A percentile compares a stretch with the other conserved stretches of the same genome.
Conservation (phyloP, 1,140 invertebrate species). For the Ceratina calcarata region DNA sequence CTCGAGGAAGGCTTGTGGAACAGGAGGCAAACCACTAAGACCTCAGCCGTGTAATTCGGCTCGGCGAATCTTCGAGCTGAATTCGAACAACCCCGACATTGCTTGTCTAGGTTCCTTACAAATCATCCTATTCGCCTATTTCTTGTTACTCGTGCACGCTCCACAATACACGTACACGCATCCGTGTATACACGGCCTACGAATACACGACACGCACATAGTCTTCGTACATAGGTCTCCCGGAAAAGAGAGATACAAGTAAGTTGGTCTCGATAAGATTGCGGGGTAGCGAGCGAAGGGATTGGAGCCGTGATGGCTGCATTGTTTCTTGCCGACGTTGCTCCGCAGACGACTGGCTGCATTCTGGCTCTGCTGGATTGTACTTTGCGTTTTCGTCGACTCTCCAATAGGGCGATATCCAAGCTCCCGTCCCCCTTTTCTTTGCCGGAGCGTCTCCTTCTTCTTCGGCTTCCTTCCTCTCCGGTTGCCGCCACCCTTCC, state of each 20-base stretch:
- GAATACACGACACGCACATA: background rate
- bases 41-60: slow-evolving; percentile 22
- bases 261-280: slow-evolving; percentile 59
- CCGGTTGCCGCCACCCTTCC: background rate
- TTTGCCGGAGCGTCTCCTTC: slow-evolving; percentile 18
- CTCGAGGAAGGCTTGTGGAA: background rate
- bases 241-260: slow-evolving; percentile 34
- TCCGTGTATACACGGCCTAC: background rate
- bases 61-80: slow-evolving; percentile 3
- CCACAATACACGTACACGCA: background rate
- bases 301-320: slow-evolving; percentile 68
- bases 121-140: slow-evolving; percentile 42
- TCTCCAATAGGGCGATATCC: slow-evolving; percentile 66
- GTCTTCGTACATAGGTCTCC: background rate
- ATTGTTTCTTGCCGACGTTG: slow-evolving; percentile 76
- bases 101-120: slow-evolving; percentile 36
- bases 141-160: background rate
- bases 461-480: background rate
- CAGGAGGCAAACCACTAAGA: background rate
- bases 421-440: slow-evolving; percentile 11
- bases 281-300: slow-evolving; percentile 51
- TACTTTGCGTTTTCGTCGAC: slow-evolving; percentile 71
- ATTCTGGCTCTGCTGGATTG: slow-evolving; percentile 63
- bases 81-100: slow-evolving; percentile 6
- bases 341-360: slow-evolving; percentile 64